Percentiles rank a stretch among this genome's conserved stretches.
phyloP scores from a whole-genome alignment of 2,797 vertebrate genomes.

The Periophthalmus magnuspinnatus region DNA sequence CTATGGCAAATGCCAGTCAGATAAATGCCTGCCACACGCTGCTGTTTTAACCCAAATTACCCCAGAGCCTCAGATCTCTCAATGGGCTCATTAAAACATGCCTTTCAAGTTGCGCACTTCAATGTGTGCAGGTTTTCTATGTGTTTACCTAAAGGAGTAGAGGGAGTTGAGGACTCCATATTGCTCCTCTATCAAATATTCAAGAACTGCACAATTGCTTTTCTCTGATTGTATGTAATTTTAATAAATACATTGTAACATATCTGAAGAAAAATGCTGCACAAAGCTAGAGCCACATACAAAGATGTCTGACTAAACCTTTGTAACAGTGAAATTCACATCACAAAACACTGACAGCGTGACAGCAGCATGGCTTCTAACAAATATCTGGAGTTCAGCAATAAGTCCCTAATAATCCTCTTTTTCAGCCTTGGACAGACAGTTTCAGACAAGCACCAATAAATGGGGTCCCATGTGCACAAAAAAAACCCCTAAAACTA shows the following conservation, averaged over 20 bases:
- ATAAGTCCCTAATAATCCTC: conserved; percentile 6
- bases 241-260: not conserved
- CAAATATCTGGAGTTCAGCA: not conserved
- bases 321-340: not conserved
- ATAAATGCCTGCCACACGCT: conserved; percentile 69
- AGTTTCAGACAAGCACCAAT: not conserved
- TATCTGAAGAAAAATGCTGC: not conserved
- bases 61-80: conserved; percentile 69
- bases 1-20: conserved; percentile 63
- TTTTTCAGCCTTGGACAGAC: not conserved
- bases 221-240: not conserved
- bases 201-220: conserved; percentile 6
- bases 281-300: not conserved
- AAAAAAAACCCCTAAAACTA: too few relatives aligned
- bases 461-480: too few relatives aligned
- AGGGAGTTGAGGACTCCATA: not conserved
- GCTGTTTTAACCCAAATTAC: conserved; percentile 74
- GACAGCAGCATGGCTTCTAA: not conserved
- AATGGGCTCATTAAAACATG: conserved; percentile 68
- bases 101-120: conserved; percentile 71
- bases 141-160: conserved; percentile 49
- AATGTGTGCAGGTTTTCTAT: conserved; percentile 43
- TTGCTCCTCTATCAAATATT: not conserved
- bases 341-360: not conserved
- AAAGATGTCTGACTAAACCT: not conserved